Percentiles rank a stretch among this genome's conserved stretches.
Evolutionary conservation across 64 coral and sea anemone species (phyloP).

Genomic region (Dendronephthya gigantea): DNA sequence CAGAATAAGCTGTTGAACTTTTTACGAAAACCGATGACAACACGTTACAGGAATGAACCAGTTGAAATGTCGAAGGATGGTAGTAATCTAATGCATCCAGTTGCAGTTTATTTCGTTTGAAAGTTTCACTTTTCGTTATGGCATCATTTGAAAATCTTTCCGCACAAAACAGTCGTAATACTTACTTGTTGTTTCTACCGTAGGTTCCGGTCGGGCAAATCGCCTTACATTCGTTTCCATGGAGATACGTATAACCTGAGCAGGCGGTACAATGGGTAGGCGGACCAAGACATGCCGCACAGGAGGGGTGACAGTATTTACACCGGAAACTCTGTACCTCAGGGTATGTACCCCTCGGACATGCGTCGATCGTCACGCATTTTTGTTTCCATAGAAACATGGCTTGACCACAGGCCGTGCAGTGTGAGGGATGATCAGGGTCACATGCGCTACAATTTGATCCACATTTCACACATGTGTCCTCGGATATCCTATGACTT

Average conservation of each 20-base stretch:
- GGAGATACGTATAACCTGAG: neutral
- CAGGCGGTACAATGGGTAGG: constrained; percentile 26
- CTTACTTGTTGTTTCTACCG: neutral
- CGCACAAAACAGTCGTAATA: neutral
- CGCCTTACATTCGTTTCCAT: neutral
- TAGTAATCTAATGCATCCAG: too few relatives aligned
- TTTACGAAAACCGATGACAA: too few relatives aligned
- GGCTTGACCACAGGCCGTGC: constrained; percentile 44
- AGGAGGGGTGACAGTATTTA: constrained; percentile 47
- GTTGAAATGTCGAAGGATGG: too few relatives aligned
- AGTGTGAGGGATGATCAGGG: constrained; percentile 42
- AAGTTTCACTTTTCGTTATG: too few relatives aligned
- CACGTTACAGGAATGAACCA: too few relatives aligned
- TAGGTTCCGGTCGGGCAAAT: neutral
- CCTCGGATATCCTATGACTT: constrained; percentile 15
- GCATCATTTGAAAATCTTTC: too few relatives aligned
- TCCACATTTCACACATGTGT: constrained; percentile 49
- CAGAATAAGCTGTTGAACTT: neutral
- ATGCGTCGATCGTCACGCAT: constrained; percentile 44
- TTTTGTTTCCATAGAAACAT: constrained; percentile 40
- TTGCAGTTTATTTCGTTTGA: too few relatives aligned
- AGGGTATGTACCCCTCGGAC: constrained; percentile 55
- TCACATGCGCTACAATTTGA: constrained; percentile 53
- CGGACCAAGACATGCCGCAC: constrained; percentile 50
- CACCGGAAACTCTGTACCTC: constrained; percentile 36